phyloP scores from a whole-genome alignment of 2,797 vertebrate species.

The Rhinophrynus dorsalis region DNA sequence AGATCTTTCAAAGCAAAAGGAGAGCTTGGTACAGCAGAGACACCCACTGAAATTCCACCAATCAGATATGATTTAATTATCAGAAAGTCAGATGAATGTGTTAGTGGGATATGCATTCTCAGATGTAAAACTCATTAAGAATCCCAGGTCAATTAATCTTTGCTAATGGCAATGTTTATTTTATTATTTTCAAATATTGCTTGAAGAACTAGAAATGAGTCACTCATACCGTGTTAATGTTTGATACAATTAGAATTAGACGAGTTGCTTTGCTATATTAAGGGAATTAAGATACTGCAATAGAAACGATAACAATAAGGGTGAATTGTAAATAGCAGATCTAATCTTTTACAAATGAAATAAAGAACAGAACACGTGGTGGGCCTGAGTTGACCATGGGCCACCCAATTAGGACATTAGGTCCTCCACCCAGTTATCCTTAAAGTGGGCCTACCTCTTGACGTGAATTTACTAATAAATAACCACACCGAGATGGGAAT shows the following conservation, averaged over 20 bases:
- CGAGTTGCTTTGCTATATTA: not conserved
- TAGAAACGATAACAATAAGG: not conserved
- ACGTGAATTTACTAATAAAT: too few relatives aligned
- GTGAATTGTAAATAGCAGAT: not conserved
- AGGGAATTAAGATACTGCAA: not conserved
- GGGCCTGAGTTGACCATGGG: too few relatives aligned
- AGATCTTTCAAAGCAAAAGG: constrained; percentile 44
- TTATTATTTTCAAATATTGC: constrained; percentile 40
- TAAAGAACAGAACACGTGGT: not conserved
- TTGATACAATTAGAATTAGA: constrained; percentile 2
- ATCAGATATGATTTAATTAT: constrained; percentile 50
- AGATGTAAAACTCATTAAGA: constrained; percentile 47
- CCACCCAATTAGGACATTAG: too few relatives aligned
- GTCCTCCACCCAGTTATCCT: too few relatives aligned
- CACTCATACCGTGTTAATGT: constrained; percentile 1
- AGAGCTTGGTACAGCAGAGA: constrained; percentile 40
- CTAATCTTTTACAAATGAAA: not conserved
- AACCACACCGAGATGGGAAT: too few relatives aligned
- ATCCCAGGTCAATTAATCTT: constrained; percentile 50
- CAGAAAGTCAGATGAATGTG: constrained; percentile 44
- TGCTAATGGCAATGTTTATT: constrained; percentile 47
- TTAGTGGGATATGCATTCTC: constrained; percentile 38
- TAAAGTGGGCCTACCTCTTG: too few relatives aligned
- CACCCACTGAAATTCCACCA: constrained; percentile 46
- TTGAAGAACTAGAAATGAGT: constrained; percentile 25